Conservation (phyloP, 2,888 invertebrate genomes). For the Eupithecia subumbrata region DNA sequence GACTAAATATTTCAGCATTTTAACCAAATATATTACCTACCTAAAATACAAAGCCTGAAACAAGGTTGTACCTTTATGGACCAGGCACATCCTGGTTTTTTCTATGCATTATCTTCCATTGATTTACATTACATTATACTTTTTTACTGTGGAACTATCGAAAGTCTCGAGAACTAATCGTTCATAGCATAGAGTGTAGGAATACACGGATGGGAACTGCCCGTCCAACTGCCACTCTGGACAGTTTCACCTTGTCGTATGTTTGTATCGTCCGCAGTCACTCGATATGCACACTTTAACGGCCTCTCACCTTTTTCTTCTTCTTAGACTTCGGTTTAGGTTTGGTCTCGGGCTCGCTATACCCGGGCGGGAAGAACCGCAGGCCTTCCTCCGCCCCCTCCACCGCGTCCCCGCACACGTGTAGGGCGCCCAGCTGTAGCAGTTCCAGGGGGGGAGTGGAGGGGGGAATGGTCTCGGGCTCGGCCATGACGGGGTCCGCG, state of each 20-base stretch:
- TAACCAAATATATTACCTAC: no score
- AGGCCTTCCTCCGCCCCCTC: conserved; percentile 86
- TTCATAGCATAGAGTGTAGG: neutral
- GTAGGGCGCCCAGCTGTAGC: conserved; percentile 86
- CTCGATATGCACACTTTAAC: neutral
- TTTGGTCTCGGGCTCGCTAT: conserved; percentile 80
- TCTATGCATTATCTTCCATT: no score
- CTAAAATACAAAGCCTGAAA: neutral
- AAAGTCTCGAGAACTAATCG: neutral
- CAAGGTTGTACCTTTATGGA: neutral
- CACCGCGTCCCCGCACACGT: conserved; percentile 87
- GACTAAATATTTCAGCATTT: neutral
- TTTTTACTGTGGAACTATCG: neutral
- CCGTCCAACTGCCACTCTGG: neutral
- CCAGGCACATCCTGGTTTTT: no score
- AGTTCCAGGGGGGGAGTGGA: conserved; percentile 86
- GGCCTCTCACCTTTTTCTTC: conserved; percentile 77
- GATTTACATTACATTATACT: no score
- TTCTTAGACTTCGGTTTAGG: conserved; percentile 77
- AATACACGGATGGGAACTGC: neutral
- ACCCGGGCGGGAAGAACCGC: conserved; percentile 88
- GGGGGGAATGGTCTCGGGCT: conserved; percentile 85
- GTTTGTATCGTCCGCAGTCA: neutral
- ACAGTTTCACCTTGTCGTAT: neutral
- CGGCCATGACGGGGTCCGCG: conserved; percentile 86